A percentile compares a stretch with the other conserved stretches of the same genome.
Conservation (phyloP, 2,797 vertebrate genomes). For the Pteropus rufus region DNA sequence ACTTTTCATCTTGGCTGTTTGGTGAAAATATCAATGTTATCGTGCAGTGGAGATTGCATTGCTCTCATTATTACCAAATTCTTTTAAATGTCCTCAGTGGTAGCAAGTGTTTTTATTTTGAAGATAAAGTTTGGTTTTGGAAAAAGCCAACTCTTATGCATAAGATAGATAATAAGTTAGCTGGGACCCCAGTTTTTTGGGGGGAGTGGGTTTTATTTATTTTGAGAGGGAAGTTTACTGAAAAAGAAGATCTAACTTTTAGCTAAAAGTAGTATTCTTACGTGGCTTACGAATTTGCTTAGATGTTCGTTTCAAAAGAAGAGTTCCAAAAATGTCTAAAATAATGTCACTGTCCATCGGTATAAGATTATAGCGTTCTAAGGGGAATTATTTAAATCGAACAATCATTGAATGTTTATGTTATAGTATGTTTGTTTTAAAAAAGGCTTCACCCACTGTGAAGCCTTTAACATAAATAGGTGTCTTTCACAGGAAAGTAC, state of each 20-base stretch:
- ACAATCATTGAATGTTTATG: not conserved
- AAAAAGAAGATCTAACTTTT: not conserved
- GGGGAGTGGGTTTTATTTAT: not conserved
- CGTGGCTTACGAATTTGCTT: not conserved
- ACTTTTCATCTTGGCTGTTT: not conserved
- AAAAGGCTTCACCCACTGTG: not conserved
- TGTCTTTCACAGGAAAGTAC: not conserved
- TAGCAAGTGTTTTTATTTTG: not conserved
- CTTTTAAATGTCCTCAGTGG: not conserved
- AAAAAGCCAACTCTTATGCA: not conserved
- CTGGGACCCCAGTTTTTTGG: not conserved
- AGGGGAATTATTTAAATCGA: not conserved
- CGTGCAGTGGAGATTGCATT: not conserved
- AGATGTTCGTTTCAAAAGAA: not conserved
- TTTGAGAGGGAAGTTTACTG: not conserved
- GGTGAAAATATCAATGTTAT: not conserved
- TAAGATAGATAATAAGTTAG: not conserved
- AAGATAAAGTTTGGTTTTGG: not conserved
- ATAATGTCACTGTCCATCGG: not conserved
- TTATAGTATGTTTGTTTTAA: not conserved
- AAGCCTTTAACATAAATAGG: not conserved
- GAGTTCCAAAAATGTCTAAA: not conserved
- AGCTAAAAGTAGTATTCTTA: not conserved
- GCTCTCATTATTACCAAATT: not conserved
- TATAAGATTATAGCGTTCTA: not conserved